These are phyloP conservation scores for Drosophila prolongata DNA, from an alignment of 2,888 invertebrate species.

Conservation along the genomic window DNA sequence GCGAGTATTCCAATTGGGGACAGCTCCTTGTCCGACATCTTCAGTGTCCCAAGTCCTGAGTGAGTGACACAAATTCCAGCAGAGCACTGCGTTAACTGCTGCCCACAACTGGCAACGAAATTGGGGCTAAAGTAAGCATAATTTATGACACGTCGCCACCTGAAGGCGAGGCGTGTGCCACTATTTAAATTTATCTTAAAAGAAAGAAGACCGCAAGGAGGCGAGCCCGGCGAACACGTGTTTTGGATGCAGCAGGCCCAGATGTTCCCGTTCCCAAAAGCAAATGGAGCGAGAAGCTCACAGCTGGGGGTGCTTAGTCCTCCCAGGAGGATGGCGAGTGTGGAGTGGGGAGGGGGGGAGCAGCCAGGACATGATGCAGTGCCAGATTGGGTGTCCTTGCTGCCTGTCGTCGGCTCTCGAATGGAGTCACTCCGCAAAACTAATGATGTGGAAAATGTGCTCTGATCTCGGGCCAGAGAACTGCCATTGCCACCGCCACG, in stretches of 20 bases:
- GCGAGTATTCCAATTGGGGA: slow-evolving; percentile 45
- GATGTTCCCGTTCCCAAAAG: slow-evolving; percentile 48
- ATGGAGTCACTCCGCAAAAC: slow-evolving; percentile 77
- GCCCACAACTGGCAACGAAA: slow-evolving; percentile 63
- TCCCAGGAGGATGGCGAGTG: neutral
- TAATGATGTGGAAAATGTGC: slow-evolving; percentile 82
- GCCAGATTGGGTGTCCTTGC: slow-evolving; percentile 49
- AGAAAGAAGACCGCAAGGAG: slow-evolving; percentile 17
- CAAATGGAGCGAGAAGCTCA: slow-evolving; percentile 73
- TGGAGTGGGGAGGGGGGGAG: neutral
- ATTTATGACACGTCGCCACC: slow-evolving; percentile 74
- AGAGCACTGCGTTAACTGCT: slow-evolving; percentile 36
- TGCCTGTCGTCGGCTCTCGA: slow-evolving; percentile 60
- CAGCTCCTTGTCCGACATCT: slow-evolving; percentile 29
- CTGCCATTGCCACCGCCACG: slow-evolving; percentile 9
- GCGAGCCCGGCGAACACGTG: slow-evolving; percentile 39
- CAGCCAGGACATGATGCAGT: slow-evolving; percentile 53
- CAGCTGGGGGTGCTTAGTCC: slow-evolving; percentile 32
- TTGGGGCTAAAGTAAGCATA: slow-evolving; percentile 76
- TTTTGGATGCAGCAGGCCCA: slow-evolving; percentile 34
- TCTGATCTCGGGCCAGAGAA: slow-evolving; percentile 34
- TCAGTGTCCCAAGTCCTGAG: slow-evolving; percentile 32
- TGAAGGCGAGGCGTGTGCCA: slow-evolving; percentile 49
- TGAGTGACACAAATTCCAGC: slow-evolving; percentile 64
- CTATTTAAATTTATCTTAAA: slow-evolving; percentile 73